A percentile compares a stretch with the other conserved stretches of the same genome.
phyloP scores from a whole-genome alignment of 2,888 invertebrate genomes.

The Apamea sordens region DNA sequence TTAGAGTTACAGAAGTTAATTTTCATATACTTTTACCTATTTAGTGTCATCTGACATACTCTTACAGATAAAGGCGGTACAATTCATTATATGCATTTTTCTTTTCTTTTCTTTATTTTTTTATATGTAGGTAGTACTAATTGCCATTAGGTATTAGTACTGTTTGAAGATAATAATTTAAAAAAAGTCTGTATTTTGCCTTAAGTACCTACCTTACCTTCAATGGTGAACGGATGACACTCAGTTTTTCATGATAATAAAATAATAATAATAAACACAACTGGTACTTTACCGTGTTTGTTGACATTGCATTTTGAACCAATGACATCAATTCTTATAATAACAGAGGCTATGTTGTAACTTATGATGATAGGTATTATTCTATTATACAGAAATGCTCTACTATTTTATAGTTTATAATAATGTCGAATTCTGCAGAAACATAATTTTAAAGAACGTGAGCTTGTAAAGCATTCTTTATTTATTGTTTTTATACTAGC shows the following conservation, averaged over 20 bases:
- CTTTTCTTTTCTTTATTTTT: too few relatives aligned
- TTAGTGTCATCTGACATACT: not conserved
- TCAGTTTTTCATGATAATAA: constrained; percentile 4
- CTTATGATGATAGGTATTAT: not conserved
- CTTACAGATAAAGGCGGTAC: not conserved
- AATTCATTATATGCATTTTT: too few relatives aligned
- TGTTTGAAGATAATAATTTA: too few relatives aligned
- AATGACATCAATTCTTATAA: constrained; percentile 16
- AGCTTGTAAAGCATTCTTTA: not conserved
- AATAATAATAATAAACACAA: constrained; percentile 14
- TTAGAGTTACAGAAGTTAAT: not conserved
- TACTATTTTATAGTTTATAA: not conserved
- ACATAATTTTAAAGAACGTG: not conserved
- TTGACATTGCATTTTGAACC: constrained; percentile 16
- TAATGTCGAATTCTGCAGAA: not conserved
- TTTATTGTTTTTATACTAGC: too few relatives aligned
- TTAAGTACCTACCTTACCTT: not conserved
- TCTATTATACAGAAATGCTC: constrained; percentile 4
- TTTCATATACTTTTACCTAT: not conserved
- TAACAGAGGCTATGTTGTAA: not conserved
- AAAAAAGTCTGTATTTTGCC: too few relatives aligned
- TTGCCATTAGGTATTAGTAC: not conserved
- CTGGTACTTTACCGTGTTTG: constrained; percentile 11
- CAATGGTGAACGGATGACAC: constrained; percentile 12
- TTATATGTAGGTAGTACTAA: too few relatives aligned